Evolutionary conservation across 2,888 invertebrate genomes (phyloP).

Genomic region (Latrodectus hesperus): DNA sequence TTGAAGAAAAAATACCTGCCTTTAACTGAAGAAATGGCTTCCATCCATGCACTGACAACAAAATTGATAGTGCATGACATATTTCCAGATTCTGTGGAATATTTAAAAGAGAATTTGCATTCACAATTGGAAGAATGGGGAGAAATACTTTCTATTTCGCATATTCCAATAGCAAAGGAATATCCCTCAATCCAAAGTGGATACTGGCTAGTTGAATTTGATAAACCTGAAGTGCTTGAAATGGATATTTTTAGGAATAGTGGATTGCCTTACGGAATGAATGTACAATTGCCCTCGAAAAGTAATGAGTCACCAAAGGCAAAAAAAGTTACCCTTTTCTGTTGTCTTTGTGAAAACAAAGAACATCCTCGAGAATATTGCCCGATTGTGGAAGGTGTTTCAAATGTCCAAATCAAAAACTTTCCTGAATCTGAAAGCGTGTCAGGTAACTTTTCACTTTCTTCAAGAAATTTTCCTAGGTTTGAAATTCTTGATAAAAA

Average conservation of each 20-base stretch:
- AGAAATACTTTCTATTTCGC: not conserved
- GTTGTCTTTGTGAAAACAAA: not conserved
- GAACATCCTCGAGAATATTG: not conserved
- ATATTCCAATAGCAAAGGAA: not conserved
- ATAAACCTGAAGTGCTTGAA: conserved; percentile 27
- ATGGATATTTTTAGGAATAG: conserved; percentile 9
- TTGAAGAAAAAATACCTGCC: not conserved
- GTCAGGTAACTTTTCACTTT: not conserved
- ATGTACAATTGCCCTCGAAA: not conserved
- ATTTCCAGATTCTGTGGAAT: not conserved
- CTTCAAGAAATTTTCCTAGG: not conserved
- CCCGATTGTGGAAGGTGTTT: not conserved
- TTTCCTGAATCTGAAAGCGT: not conserved
- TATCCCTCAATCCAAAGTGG: conserved; percentile 10
- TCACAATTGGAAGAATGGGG: not conserved
- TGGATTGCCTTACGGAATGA: conserved; percentile 15
- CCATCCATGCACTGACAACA: conserved; percentile 17
- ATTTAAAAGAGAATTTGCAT: not conserved
- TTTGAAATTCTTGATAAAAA: not conserved
- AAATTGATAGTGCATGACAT: conserved; percentile 10
- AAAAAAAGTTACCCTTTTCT: not conserved
- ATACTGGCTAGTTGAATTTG: conserved; percentile 15
- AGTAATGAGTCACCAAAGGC: not conserved
- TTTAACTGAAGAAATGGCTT: not conserved
- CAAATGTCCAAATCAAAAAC: not conserved